phyloP scores from a whole-genome alignment of 1,140 invertebrate genomes.

The Heliconius congener region DNA sequence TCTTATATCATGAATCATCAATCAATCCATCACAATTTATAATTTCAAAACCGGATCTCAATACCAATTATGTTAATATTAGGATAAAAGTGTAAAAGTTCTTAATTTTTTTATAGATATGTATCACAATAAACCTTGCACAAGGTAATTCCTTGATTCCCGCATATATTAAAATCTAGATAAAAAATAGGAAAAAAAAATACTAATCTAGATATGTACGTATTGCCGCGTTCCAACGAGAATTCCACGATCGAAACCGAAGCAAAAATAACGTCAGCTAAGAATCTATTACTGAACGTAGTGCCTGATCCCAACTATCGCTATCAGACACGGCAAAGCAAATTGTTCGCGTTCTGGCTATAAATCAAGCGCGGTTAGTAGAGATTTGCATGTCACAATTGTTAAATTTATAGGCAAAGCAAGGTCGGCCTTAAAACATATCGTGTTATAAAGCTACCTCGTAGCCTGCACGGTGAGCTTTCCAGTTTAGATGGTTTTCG shows the following conservation, averaged over 20 bases:
- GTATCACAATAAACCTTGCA: neutral
- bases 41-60: neutral
- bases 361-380: conserved; percentile 70
- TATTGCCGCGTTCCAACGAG: conserved; percentile 30
- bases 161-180: neutral
- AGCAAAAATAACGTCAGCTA: conserved; percentile 44
- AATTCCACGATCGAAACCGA: conserved; percentile 57
- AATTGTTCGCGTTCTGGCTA: conserved; percentile 60
- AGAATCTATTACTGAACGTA: conserved; percentile 51
- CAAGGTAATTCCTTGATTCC: conserved; percentile 10
- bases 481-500: neutral
- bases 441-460: conserved; percentile 36
- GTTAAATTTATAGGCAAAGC: conserved; percentile 64
- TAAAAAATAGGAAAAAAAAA: neutral
- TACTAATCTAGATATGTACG: neutral
- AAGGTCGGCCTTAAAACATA: conserved; percentile 62
- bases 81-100: neutral
- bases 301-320: conserved; percentile 46
- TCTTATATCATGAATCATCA: conserved; percentile 19
- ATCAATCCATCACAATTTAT: neutral
- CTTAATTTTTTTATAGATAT: neutral
- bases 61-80: neutral
- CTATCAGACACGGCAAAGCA: conserved; percentile 46
- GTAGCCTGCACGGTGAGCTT: neutral
- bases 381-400: conserved; percentile 73